These are phyloP conservation scores for Acipenser ruthenus DNA, from an alignment of 2,797 vertebrate genomes.

Conservation along the genomic window DNA sequence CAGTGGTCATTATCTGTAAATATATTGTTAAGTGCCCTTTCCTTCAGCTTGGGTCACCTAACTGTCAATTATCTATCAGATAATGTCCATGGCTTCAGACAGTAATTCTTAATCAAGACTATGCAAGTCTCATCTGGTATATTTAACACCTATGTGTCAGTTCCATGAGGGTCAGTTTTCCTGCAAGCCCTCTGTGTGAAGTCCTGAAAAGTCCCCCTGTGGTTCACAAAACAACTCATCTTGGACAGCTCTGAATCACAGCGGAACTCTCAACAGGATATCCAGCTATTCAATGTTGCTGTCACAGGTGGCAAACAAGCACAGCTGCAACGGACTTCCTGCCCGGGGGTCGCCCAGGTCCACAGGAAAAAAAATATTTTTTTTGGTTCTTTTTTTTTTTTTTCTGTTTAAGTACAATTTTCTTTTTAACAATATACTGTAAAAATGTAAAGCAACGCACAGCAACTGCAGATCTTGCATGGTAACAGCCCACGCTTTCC, in stretches of 20 bases:
- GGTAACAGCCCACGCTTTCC: not conserved
- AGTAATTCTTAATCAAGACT: no score
- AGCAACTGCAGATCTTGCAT: not conserved
- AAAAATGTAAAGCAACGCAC: not conserved
- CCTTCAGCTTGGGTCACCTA: no score
- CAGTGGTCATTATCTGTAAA: no score
- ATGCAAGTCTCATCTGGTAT: no score
- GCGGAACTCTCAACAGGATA: conserved; percentile 67
- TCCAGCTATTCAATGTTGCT: conserved; percentile 76
- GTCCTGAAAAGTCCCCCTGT: conserved; percentile 17
- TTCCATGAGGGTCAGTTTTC: no score
- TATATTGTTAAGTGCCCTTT: no score
- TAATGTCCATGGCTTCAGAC: no score
- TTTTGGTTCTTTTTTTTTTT: not conserved
- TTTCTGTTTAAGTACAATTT: not conserved
- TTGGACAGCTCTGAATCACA: conserved; percentile 40
- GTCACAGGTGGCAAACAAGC: conserved; percentile 61
- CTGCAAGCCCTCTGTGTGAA: no score
- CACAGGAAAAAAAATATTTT: conserved; percentile 60
- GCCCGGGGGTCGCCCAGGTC: conserved; percentile 52
- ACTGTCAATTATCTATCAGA: no score
- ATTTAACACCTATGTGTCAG: no score
- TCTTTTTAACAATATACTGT: conserved; percentile 1
- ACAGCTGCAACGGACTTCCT: conserved; percentile 72
- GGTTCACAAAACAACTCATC: conserved; percentile 27